Base-by-base conservation (phyloP, 2,797 vertebrate species). In the Prunella strophiata region DNA sequence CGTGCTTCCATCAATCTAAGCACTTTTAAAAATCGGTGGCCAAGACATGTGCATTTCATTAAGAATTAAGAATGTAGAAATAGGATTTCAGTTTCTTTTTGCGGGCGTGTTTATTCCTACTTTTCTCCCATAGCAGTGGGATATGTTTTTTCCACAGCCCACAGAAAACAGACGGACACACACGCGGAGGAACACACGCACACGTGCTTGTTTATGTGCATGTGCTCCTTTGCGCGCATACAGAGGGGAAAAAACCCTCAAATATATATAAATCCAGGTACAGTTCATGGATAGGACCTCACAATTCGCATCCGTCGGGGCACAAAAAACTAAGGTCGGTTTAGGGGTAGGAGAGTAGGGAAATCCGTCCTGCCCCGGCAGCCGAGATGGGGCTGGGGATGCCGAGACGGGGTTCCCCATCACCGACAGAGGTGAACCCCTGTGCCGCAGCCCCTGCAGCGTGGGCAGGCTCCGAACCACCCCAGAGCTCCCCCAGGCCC, bases 31-130 rank as follows among this genome's bases (percentile, higher is more conserved):
- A 91, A 93, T 85, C 84, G 23, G 94, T 95, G 96, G 95, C 93
- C 96, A 97, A 95, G 58, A 92, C 97, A 97, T 96, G 89, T 97
- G 97, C 82, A 34, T 97, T 97, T 96, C 95, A 97, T 97, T 97
- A 97, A 70, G 89, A 91, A 95, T 94, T 94, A 84, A 91, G 86
- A 51, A 85, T 12, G 63, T 16, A 91, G 91, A 59, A 94, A 90
- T 19, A 91, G 36, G 38, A 71, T 32, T 79, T 88, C 26, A 42
- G 72, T 82, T 93, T 92, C 78, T 93, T 88, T 78, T 87, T 45
- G 63, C 16, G 73, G 19, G 18, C 62, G 32, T 48, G 79, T 86
- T 94, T 93, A 83, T 74, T 73, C 90, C 82, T 54, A 29, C 38
- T 90, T 82, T 48, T 52, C 66, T 58, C 36, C 63, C 62, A 11